Base-by-base conservation (phyloP, 2,113 vertebrate genomes). In the Sebastes fasciatus region DNA sequence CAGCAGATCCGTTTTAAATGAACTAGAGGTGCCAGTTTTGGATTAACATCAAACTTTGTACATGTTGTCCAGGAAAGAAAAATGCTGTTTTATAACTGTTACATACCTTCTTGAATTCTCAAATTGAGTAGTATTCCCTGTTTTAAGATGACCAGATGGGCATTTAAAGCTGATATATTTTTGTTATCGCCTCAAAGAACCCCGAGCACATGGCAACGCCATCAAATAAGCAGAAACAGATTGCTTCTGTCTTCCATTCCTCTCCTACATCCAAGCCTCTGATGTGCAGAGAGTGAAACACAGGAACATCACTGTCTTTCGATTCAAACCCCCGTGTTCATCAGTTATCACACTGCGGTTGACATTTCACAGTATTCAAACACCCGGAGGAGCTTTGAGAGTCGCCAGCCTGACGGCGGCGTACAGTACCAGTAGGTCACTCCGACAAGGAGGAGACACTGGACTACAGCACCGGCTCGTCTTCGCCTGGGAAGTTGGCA, bases 131-230 rank as follows among this genome's bases (percentile, higher is more conserved):
- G 63, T 80, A 61, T 57, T 82, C 64, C 43, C 0, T 52, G 57
- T 74, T 79, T 89, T 67, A 62, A 82, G 72, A 68, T 63, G 81
- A 80, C 65, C 91, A 91, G 86, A 82, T 90, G 88, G 83, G 78
- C 82, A 73, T 84, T 90, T 89, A 88, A 83, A 80, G 48, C 54
- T 65, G 78, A 86, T 79, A 90, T 87, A 80, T 86, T 89, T 89
- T 80, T 86, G 77, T 80, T 73, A 86, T 86, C 61, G 13, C 82
- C 80, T 79, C 69, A 86, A 82, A 90, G 79, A 89, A 85, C 75
- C 82, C 60, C 19, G 4, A 82, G 77, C 88, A 71, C 86, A 86
- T 68, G 86, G 90, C 79, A 82, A 45, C 75, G 14, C 23, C 13
- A 23, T 83, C 78, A 69, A 85, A 86, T 88, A 90, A 88, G 66